Percentiles rank a stretch among this genome's conserved stretches.
These are phyloP conservation scores for Lycaena phlaeas DNA, from an alignment of 2,888 invertebrate species.

Conservation along the genomic window DNA sequence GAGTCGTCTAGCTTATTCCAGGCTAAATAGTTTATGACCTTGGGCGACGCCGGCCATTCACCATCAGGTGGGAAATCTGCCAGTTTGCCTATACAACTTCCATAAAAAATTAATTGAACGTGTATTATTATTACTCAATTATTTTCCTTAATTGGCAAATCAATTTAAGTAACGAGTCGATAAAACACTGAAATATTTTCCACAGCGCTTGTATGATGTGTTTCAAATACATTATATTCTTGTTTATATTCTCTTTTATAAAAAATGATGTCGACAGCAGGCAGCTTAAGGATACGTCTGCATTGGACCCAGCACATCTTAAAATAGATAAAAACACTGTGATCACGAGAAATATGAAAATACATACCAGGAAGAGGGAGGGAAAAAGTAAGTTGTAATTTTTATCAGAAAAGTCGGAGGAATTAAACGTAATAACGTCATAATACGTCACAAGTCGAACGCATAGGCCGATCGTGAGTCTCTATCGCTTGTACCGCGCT, in stretches of 20 bases:
- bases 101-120: neutral
- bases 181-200: neutral
- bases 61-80: too few relatives aligned
- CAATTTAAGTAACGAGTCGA: neutral
- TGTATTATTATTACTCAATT: slow-evolving; percentile 2
- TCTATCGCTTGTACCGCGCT: too few relatives aligned
- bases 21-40: too few relatives aligned
- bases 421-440: too few relatives aligned
- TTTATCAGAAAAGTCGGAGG: too few relatives aligned
- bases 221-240: neutral
- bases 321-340: slow-evolving; percentile 51
- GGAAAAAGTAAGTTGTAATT: slow-evolving; percentile 7
- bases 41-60: too few relatives aligned
- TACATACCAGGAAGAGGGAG: slow-evolving; percentile 23
- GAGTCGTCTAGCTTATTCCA: too few relatives aligned
- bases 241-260: neutral
- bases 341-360: slow-evolving; percentile 42
- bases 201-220: neutral
- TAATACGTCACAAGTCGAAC: too few relatives aligned
- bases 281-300: slow-evolving; percentile 17
- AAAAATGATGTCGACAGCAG: slow-evolving; percentile 3
- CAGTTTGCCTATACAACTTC: too few relatives aligned
- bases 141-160: neutral
- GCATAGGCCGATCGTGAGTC: too few relatives aligned
- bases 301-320: slow-evolving; percentile 37